These are phyloP conservation scores for Gasteruption jaculator DNA, from an alignment of 2,888 invertebrate species.

Conservation along the genomic window DNA sequence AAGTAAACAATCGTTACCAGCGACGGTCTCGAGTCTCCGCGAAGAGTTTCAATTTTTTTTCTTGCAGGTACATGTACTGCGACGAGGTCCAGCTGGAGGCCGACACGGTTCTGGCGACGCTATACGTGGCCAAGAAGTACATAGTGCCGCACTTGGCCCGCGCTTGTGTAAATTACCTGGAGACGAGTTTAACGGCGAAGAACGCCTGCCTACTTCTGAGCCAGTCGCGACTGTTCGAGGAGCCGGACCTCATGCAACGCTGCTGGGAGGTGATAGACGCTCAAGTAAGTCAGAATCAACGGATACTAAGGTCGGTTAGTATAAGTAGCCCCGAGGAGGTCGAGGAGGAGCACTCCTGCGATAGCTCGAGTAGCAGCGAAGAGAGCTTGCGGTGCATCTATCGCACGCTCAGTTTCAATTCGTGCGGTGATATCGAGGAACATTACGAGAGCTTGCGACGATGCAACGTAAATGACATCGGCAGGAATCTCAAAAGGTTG, in stretches of 20 bases:
- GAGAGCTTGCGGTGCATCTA: too few relatives aligned
- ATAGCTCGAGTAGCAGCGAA: too few relatives aligned
- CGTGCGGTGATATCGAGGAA: slow-evolving; percentile 22
- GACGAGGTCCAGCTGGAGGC: slow-evolving; percentile 95
- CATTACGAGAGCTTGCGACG: slow-evolving; percentile 20
- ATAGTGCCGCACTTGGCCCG: slow-evolving; percentile 91
- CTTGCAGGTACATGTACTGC: slow-evolving; percentile 88
- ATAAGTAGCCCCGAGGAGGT: too few relatives aligned
- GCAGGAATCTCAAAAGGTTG: slow-evolving; percentile 9
- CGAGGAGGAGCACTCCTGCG: too few relatives aligned
- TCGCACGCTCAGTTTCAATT: slow-evolving; percentile 21
- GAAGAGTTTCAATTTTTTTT: slow-evolving; percentile 16
- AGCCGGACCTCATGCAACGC: slow-evolving; percentile 92
- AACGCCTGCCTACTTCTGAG: slow-evolving; percentile 94
- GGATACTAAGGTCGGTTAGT: slow-evolving; percentile 30
- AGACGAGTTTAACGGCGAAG: slow-evolving; percentile 92
- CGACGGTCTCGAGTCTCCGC: too few relatives aligned
- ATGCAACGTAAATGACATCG: slow-evolving; percentile 9
- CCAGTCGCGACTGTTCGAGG: slow-evolving; percentile 93
- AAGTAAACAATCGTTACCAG: slow-evolving; percentile 77
- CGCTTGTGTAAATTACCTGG: slow-evolving; percentile 91
- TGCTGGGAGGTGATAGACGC: slow-evolving; percentile 99
- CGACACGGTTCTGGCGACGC: slow-evolving; percentile 88
- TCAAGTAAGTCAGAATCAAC: slow-evolving; percentile 64
- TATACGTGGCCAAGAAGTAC: slow-evolving; percentile 96